Conservation (phyloP, 2,113 vertebrate genomes). For the Gila orcuttii region DNA sequence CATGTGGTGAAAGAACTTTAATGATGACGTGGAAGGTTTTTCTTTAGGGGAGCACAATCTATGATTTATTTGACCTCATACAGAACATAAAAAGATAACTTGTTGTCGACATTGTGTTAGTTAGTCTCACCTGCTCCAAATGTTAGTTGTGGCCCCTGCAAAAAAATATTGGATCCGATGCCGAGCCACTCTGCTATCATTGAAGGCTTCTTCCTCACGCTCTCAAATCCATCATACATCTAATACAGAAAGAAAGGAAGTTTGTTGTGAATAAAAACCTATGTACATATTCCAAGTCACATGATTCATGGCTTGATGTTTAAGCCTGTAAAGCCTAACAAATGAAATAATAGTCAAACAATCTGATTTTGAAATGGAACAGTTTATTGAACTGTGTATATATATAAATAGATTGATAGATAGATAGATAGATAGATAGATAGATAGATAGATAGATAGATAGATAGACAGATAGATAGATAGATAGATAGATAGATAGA, state of each 20-base stretch:
- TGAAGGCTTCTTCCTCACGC: slow-evolving; percentile 54
- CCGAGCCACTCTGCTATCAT: slow-evolving; percentile 88
- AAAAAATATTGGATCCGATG: slow-evolving; percentile 71
- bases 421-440: too few relatives aligned
- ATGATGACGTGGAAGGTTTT: neutral
- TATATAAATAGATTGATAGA: too few relatives aligned
- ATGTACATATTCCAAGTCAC: neutral
- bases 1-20: neutral
- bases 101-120: neutral
- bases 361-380: too few relatives aligned
- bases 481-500: too few relatives aligned
- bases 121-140: slow-evolving; percentile 74
- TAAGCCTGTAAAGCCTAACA: neutral
- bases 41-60: neutral
- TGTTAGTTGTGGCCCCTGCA: slow-evolving; percentile 66
- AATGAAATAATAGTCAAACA: too few relatives aligned
- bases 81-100: neutral
- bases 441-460: too few relatives aligned
- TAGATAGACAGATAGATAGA: too few relatives aligned
- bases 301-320: neutral
- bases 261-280: neutral
- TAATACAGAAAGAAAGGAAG: slow-evolving; percentile 51
- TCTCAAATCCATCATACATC: slow-evolving; percentile 64
- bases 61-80: neutral
- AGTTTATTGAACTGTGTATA: too few relatives aligned